These are phyloP conservation scores for Hepsetus odoe DNA, from an alignment of 2,113 vertebrate species.

Conservation along the genomic window DNA sequence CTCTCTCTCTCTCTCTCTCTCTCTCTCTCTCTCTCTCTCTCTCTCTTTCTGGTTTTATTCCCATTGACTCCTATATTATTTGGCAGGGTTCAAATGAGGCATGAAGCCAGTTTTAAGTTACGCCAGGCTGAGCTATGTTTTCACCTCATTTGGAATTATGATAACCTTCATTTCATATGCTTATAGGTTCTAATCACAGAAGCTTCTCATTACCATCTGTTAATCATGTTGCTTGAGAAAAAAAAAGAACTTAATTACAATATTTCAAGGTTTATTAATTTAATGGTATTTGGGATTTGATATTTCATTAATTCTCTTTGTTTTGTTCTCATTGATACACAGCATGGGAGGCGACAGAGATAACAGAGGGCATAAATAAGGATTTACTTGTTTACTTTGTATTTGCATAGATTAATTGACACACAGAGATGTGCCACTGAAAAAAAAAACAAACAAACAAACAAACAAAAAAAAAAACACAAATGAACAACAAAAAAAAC, in stretches of 20 bases:
- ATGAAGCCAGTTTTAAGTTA: conserved; percentile 45
- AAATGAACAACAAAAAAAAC: too few species aligned
- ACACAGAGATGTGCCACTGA: not conserved
- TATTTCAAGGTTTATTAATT: conserved; percentile 46
- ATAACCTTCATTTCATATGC: conserved; percentile 46
- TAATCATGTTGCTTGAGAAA: conserved; percentile 27
- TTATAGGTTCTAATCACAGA: conserved; percentile 38
- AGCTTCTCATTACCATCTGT: conserved; percentile 39
- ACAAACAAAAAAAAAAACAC: too few species aligned
- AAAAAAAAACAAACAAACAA: too few species aligned
- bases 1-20: too few species aligned
- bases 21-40: too few species aligned
- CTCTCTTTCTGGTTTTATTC: too few species aligned
- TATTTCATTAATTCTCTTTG: conserved; percentile 27
- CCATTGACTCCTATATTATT: conserved; percentile 33
- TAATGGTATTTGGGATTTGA: conserved; percentile 25
- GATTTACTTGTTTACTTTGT: not conserved
- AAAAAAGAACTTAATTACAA: conserved; percentile 27
- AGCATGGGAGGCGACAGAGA: not conserved
- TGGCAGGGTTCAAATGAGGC: conserved; percentile 40
- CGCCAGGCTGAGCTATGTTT: conserved; percentile 38
- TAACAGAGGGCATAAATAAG: not conserved
- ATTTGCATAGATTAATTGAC: not conserved
- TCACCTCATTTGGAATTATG: conserved; percentile 46
- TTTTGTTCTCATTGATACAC: conserved; percentile 7